Base-by-base conservation (phyloP, 2,113 vertebrate genomes). In the Galbula dea region DNA sequence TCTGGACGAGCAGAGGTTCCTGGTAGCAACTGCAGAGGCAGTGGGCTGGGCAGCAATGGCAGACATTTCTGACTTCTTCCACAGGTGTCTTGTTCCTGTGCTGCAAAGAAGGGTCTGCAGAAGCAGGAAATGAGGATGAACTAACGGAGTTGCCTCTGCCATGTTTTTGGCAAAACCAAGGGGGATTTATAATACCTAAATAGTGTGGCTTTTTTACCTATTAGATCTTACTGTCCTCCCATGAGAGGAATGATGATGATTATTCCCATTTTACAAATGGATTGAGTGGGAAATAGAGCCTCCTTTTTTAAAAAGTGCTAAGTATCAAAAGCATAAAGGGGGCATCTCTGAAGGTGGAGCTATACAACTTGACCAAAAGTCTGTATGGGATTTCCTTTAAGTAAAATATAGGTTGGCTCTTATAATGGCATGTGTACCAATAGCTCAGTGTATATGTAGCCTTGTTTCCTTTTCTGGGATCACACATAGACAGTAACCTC, bases 331-430 rank as follows among this genome's bases (percentile, higher is more conserved):
- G 22, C 27, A 29, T 89, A n/a, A 29, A 67, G 12, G 26, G 26
- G 29, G 5, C 55, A 77, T 11, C 46, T 66, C 10, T 86, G 68
- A 54, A 62, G 32, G 37, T 73, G n/a, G 29, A 46, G 24, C 41
- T 41, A 30, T 61, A 34, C n/a, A 59, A n/a, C 12, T 32, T 81
- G 30, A 27, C 34, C 37, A 46, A 55, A 63, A 21, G 7, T 14
- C 0, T 63, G 2, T 48, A 7, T 11, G 4, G 29, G 22, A 19
- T n/a, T n/a, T n/a, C 10, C 27, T 87, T 7, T 39, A 48, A 27
- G 18, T 52, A 36, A 36, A 23, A 1, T 27, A 16, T 29, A 21
- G 8, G 11, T 34, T 63, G 48, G n/a, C 16, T 52, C 8, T 4
- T 81, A 30, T n/a, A 30, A 29, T 0, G 7, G 19, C 22, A 10